A percentile compares a stretch with the other conserved stretches of the same genome.
These are phyloP conservation scores for Eupeodes latifasciatus DNA, from an alignment of 2,888 invertebrate genomes.

Conservation along the genomic window DNA sequence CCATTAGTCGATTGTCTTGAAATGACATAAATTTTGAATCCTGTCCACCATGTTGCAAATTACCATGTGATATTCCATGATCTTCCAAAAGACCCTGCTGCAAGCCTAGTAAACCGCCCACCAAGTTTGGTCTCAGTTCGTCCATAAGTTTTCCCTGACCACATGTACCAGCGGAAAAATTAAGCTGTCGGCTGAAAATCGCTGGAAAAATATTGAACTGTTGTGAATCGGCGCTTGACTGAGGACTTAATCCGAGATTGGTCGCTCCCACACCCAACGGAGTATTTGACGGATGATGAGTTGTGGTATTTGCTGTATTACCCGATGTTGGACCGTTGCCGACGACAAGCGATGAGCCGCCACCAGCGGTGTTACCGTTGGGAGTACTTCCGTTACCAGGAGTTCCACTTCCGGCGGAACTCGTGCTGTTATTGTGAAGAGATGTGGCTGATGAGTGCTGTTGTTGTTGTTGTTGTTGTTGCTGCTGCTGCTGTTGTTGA, in stretches of 20 bases:
- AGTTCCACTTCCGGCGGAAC: slow-evolving; percentile 76
- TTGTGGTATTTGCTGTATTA: slow-evolving; percentile 77
- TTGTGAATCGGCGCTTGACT: slow-evolving; percentile 85
- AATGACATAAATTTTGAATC: slow-evolving; percentile 85
- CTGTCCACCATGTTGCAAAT: slow-evolving; percentile 84
- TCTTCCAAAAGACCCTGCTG: slow-evolving; percentile 92
- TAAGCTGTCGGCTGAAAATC: slow-evolving; percentile 94
- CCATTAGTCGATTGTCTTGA: slow-evolving; percentile 84
- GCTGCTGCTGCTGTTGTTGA: slow-evolving; percentile 84
- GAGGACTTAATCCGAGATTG: slow-evolving; percentile 83
- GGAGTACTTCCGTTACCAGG: slow-evolving; percentile 67
- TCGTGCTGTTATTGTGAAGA: slow-evolving; percentile 55
- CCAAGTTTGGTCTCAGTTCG: slow-evolving; percentile 92
- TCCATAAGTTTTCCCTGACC: slow-evolving; percentile 94
- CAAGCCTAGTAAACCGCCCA: slow-evolving; percentile 91
- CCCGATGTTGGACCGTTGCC: slow-evolving; percentile 83
- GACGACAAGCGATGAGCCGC: slow-evolving; percentile 79
- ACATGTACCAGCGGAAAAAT: slow-evolving; percentile 89
- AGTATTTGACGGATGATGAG: slow-evolving; percentile 78
- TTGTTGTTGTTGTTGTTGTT: slow-evolving; percentile 84
- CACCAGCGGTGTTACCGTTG: slow-evolving; percentile 77
- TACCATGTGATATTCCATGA: slow-evolving; percentile 86
- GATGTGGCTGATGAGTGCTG: slow-evolving; percentile 62
- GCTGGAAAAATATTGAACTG: slow-evolving; percentile 97
- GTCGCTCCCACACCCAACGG: slow-evolving; percentile 79